Evolutionary conservation across 2,113 vertebrate genomes (phyloP).

Genomic region (Potamarius usumacintae): DNA sequence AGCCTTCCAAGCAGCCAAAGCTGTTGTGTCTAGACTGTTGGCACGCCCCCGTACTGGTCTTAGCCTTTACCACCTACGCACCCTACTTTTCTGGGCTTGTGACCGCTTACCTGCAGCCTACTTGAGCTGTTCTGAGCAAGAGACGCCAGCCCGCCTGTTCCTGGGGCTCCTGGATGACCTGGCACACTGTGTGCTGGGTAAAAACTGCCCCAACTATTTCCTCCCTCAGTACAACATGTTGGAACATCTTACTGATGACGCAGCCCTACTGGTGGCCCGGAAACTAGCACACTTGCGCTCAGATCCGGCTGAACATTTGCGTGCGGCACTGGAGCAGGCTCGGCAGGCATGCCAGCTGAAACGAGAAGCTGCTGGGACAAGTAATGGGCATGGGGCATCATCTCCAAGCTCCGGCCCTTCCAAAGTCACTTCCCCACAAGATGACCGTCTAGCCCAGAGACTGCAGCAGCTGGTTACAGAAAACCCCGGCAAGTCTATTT

Average conservation of each 20-base stretch:
- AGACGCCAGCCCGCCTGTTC: slow-evolving; percentile 77
- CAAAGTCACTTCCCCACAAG: slow-evolving; percentile 69
- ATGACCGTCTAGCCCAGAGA: slow-evolving; percentile 75
- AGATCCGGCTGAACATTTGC: slow-evolving; percentile 79
- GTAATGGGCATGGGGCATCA: slow-evolving; percentile 62
- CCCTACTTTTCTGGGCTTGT: slow-evolving; percentile 84
- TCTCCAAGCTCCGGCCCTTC: slow-evolving; percentile 65
- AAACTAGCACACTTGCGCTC: slow-evolving; percentile 78
- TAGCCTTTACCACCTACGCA: slow-evolving; percentile 82
- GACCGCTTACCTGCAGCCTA: slow-evolving; percentile 80
- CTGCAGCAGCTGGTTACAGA: slow-evolving; percentile 81
- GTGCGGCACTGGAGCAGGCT: slow-evolving; percentile 79
- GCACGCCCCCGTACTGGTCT: slow-evolving; percentile 74
- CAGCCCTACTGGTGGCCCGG: slow-evolving; percentile 71
- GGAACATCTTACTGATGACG: slow-evolving; percentile 70
- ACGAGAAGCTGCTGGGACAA: slow-evolving; percentile 65
- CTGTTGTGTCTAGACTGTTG: slow-evolving; percentile 76
- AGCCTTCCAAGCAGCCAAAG: slow-evolving; percentile 81
- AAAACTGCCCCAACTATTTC: slow-evolving; percentile 83
- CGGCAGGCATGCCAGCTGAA: slow-evolving; percentile 76
- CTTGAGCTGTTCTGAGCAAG: slow-evolving; percentile 69
- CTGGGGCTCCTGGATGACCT: slow-evolving; percentile 84
- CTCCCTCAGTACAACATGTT: slow-evolving; percentile 80
- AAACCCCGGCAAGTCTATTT: slow-evolving; percentile 81
- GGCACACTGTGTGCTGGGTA: slow-evolving; percentile 78